phyloP scores from a whole-genome alignment of 2,797 vertebrate genomes.

The Cephalopachus bancanus region DNA sequence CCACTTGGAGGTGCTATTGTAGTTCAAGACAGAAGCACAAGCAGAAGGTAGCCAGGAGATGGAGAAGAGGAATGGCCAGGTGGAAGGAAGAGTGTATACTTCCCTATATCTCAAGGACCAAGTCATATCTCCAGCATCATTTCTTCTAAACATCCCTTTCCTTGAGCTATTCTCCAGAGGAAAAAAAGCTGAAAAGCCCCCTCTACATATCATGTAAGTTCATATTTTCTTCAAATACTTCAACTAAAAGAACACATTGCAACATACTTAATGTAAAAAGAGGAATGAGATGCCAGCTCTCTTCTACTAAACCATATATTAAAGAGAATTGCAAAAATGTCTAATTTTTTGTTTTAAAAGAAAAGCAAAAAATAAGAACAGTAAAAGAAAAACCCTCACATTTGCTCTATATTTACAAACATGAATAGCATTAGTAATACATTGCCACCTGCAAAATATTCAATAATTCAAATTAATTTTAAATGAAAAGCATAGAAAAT shows the following conservation, averaged over 20 bases:
- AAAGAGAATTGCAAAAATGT: background rate
- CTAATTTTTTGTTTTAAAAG: background rate
- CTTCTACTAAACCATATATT: background rate
- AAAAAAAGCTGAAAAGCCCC: background rate
- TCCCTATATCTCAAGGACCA: background rate
- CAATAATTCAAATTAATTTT: constrained; percentile 67
- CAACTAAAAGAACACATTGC: background rate
- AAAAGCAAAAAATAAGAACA: background rate
- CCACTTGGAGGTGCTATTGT: background rate
- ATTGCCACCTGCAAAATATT: constrained; percentile 39
- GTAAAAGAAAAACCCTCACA: background rate
- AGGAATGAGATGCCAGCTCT: background rate
- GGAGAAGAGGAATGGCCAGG: background rate
- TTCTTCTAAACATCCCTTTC: background rate
- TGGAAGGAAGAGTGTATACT: background rate
- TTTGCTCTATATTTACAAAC: constrained; percentile 48
- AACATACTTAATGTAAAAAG: background rate
- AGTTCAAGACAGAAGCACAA: background rate
- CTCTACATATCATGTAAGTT: background rate
- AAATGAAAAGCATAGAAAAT: constrained; percentile 34
- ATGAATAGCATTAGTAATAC: constrained; percentile 64
- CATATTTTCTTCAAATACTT: constrained; percentile 44
- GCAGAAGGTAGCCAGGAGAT: background rate
- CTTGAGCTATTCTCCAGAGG: background rate
- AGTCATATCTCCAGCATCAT: background rate